phyloP scores from a whole-genome alignment of 2,888 invertebrate species.

The Callimorpha dominula region DNA sequence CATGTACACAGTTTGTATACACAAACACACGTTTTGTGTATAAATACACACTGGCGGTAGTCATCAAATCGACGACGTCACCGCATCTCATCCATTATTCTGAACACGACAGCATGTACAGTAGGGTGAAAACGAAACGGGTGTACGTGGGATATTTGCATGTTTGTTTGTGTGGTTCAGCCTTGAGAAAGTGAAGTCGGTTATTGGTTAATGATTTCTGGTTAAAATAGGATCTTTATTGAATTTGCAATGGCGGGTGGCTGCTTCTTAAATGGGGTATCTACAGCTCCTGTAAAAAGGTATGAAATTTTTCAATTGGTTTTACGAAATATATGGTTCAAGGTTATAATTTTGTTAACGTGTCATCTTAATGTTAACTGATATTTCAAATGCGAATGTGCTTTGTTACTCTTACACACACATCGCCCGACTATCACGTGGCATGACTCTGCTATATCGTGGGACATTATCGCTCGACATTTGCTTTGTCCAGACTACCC shows the following conservation, averaged over 20 bases:
- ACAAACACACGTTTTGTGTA: slow-evolving; percentile 20
- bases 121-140: slow-evolving; percentile 35
- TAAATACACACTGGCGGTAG: slow-evolving; percentile 45
- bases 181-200: slow-evolving; percentile 2
- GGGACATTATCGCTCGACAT: background rate
- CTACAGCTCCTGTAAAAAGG: too few relatives aligned
- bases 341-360: too few relatives aligned
- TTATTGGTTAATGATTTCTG: slow-evolving; percentile 1
- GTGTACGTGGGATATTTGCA: slow-evolving; percentile 4
- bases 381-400: too few relatives aligned
- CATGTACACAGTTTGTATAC: slow-evolving; percentile 11
- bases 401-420: too few relatives aligned
- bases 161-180: background rate
- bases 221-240: background rate
- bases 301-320: too few relatives aligned
- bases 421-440: too few relatives aligned
- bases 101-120: slow-evolving; percentile 43
- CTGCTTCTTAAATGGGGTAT: too few relatives aligned
- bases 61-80: slow-evolving; percentile 40
- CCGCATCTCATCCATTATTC: slow-evolving; percentile 56
- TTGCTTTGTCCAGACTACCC: background rate
- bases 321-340: too few relatives aligned
- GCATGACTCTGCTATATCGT: too few relatives aligned
- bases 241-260: too few relatives aligned
- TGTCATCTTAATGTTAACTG: too few relatives aligned